A percentile compares a stretch with the other conserved stretches of the same genome.
phyloP scores from a whole-genome alignment of 2,113 vertebrate genomes.

The Urocynchramus pylzowi region DNA sequence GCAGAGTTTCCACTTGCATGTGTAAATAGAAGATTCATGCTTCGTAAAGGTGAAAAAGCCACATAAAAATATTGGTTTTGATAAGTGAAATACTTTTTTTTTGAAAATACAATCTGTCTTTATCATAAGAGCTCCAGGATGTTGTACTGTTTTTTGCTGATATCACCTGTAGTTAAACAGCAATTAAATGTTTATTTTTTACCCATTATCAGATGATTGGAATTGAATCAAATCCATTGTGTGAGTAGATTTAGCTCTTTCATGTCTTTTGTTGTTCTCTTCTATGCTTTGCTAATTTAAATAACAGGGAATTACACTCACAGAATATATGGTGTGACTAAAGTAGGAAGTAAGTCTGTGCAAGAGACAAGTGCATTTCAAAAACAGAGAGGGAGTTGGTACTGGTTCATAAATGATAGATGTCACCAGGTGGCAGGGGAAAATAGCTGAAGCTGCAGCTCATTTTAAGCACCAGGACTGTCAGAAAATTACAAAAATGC shows the following conservation, averaged over 20 bases:
- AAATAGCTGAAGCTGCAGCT: neutral
- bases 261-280: neutral
- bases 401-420: neutral
- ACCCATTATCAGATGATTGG: neutral
- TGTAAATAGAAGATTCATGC: neutral
- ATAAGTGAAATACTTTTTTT: neutral
- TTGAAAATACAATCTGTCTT: neutral
- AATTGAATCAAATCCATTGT: neutral
- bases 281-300: neutral
- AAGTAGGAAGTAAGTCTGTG: neutral
- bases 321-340: neutral
- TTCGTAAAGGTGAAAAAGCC: neutral
- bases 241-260: neutral
- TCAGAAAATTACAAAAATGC: neutral
- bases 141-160: neutral
- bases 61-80: neutral
- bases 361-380: neutral
- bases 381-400: neutral
- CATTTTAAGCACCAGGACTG: neutral
- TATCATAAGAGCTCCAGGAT: neutral
- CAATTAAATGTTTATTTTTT: neutral
- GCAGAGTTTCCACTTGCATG: neutral
- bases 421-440: neutral
- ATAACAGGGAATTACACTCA: neutral
- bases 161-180: neutral